A percentile compares a stretch with the other conserved stretches of the same genome.
Evolutionary conservation across 2,113 vertebrate species (phyloP).

Genomic region (Laterallus jamaicensis): DNA sequence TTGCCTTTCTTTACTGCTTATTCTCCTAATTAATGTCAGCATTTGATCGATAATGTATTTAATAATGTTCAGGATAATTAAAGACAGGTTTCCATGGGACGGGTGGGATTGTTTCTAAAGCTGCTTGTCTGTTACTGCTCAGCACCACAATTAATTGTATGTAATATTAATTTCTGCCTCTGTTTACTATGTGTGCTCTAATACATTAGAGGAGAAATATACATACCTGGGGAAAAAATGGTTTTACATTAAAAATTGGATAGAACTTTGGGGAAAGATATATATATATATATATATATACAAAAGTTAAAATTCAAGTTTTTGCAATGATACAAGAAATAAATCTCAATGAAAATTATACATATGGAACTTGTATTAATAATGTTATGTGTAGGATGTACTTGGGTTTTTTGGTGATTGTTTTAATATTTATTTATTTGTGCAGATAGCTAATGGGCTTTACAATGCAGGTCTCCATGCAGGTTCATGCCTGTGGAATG

Average conservation of each 20-base stretch:
- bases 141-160: not conserved
- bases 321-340: not conserved
- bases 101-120: not conserved
- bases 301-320: not conserved
- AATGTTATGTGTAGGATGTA: not conserved
- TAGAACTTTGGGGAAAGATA: not conserved
- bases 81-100: not conserved
- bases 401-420: not conserved
- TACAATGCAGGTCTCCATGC: not conserved
- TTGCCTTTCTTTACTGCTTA: not conserved
- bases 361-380: not conserved
- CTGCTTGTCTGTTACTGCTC: not conserved
- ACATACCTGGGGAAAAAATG: not conserved
- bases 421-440: not conserved
- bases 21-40: not conserved
- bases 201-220: not conserved
- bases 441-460: not conserved
- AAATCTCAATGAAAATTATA: not conserved
- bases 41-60: not conserved
- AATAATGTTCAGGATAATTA: not conserved
- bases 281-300: too few species aligned
- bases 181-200: not conserved
- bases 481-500: not conserved
- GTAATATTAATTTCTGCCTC: not conserved
- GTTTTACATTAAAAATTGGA: not conserved